Evolutionary conservation across 2,113 vertebrate species (phyloP).

Genomic region (Sinocyclocheilus rhinocerous): DNA sequence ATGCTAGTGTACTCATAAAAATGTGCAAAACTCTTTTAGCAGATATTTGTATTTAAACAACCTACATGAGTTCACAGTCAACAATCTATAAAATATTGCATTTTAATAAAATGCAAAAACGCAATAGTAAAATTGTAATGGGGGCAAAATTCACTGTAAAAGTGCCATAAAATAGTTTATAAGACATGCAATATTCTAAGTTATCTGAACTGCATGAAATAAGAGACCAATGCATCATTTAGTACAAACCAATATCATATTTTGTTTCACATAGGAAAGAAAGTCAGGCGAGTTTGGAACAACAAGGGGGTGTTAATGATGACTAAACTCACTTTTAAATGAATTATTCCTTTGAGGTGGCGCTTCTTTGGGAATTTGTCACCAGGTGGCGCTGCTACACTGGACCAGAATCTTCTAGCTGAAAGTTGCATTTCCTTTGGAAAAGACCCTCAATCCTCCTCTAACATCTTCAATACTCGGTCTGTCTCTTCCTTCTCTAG

Average conservation of each 20-base stretch:
- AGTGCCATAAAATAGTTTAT: background rate
- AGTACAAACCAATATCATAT: background rate
- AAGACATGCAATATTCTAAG: background rate
- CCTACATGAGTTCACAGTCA: background rate
- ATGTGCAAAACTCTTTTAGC: background rate
- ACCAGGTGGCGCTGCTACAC: slow-evolving; percentile 40
- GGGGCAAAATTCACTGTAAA: background rate
- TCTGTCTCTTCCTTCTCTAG: background rate
- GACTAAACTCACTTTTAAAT: no score
- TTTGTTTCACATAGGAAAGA: no score
- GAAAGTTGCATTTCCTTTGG: background rate
- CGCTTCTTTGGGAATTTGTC: background rate
- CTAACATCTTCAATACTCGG: background rate
- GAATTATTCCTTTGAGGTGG: background rate
- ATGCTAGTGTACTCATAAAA: background rate
- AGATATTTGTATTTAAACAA: background rate
- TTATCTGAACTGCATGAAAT: background rate
- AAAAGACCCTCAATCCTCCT: background rate
- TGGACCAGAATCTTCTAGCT: background rate
- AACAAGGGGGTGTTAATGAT: no score
- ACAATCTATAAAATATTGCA: background rate
- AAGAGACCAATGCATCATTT: background rate
- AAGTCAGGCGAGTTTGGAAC: no score
- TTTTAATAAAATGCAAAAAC: background rate
- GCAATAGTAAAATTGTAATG: background rate